Conservation (phyloP, 2,797 vertebrate genomes). For the Amniataba percoides region DNA sequence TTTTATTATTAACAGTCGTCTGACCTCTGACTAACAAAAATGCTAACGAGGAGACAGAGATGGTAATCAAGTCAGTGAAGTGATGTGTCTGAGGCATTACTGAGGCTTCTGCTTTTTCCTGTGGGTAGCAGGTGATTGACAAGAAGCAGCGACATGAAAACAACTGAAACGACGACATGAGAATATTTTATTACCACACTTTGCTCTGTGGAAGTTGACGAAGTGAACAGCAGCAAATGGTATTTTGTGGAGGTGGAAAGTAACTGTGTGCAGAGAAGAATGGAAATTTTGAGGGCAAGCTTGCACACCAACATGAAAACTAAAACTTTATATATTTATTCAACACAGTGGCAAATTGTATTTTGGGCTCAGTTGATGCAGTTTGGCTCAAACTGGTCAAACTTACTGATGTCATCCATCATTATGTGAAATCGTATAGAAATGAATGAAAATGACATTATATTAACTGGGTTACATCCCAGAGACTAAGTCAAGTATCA, state of each 20-base stretch:
- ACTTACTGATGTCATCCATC: neutral
- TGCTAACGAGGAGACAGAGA: neutral
- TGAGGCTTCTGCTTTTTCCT: neutral
- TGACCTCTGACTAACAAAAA: constrained; percentile 7
- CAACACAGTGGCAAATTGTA: neutral
- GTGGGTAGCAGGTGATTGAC: constrained; percentile 2
- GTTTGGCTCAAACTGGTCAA: neutral
- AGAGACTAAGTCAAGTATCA: neutral
- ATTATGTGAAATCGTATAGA: neutral
- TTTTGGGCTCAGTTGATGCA: neutral
- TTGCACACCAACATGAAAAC: neutral
- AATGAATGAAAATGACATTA: neutral
- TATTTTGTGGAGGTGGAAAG: neutral
- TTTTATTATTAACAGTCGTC: neutral
- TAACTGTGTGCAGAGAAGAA: neutral
- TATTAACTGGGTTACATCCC: neutral
- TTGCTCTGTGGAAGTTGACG: constrained; percentile 16
- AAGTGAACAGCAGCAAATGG: neutral
- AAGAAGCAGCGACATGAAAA: constrained; percentile 10
- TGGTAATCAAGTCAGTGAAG: neutral
- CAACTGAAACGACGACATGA: neutral
- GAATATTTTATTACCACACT: constrained; percentile 7
- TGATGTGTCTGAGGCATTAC: neutral
- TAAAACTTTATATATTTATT: neutral
- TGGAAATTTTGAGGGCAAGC: neutral